Percentiles rank a stretch among this genome's conserved stretches.
phyloP scores from a whole-genome alignment of 2,888 invertebrate species.

The Cephus pygmeus region DNA sequence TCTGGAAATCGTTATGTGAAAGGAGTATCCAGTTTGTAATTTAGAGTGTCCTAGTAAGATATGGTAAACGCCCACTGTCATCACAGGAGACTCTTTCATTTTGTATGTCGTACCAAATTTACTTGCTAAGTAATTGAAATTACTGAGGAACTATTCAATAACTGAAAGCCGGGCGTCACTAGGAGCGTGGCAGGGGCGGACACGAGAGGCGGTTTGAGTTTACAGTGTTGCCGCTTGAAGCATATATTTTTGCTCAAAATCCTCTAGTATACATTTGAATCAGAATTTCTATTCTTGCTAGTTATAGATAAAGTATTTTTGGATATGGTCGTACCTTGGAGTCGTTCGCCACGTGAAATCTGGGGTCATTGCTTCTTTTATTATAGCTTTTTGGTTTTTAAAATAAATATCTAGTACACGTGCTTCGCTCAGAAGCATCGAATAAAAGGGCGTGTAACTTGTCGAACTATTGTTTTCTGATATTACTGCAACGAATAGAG shows the following conservation, averaged over 20 bases:
- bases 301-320: background rate
- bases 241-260: background rate
- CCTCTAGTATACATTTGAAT: background rate
- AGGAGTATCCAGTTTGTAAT: background rate
- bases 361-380: background rate
- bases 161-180: background rate
- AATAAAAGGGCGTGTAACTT: background rate
- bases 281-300: background rate
- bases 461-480: background rate
- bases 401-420: background rate
- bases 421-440: background rate
- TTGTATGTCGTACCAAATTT: background rate
- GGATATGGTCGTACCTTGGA: background rate
- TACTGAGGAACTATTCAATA: background rate
- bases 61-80: background rate
- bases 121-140: background rate
- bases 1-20: background rate
- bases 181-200: background rate
- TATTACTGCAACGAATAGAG: background rate
- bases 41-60: background rate
- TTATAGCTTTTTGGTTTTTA: background rate
- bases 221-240: background rate
- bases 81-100: background rate
- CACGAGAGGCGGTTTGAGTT: background rate
- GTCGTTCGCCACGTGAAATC: background rate